These are phyloP conservation scores for Smutsia gigantea DNA, from an alignment of 2,797 vertebrate genomes.

Conservation along the genomic window DNA sequence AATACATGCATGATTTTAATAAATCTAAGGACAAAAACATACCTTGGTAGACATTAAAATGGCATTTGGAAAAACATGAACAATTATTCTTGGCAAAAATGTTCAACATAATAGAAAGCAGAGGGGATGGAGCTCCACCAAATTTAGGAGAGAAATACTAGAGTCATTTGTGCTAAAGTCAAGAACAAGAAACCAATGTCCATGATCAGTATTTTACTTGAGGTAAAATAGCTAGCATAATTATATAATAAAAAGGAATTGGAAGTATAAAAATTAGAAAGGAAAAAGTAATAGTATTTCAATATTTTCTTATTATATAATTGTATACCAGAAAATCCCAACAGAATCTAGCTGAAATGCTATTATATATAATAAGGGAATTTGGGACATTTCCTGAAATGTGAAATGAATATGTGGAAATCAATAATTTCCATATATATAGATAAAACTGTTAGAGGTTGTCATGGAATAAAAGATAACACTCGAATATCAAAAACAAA, in stretches of 20 bases:
- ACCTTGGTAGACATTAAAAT: not conserved
- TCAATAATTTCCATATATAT: not conserved
- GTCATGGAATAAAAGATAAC: not conserved
- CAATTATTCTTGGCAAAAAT: not conserved
- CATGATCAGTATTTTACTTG: not conserved
- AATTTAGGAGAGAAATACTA: not conserved
- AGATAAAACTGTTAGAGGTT: not conserved
- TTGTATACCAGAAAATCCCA: not conserved
- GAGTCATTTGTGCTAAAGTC: not conserved
- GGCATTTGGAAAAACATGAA: not conserved
- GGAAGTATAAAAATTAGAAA: not conserved
- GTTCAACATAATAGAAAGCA: not conserved
- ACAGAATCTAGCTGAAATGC: not conserved
- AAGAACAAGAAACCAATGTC: not conserved
- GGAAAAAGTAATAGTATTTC: not conserved
- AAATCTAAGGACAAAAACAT: not conserved
- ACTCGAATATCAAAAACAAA: not conserved
- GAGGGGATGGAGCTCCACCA: not conserved
- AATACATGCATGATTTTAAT: not conserved
- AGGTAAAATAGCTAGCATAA: not conserved
- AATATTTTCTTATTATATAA: not conserved
- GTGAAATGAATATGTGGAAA: not conserved
- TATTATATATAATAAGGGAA: not conserved
- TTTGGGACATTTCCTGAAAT: not conserved
- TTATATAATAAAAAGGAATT: not conserved